Base-by-base conservation (phyloP, 2,113 vertebrate species). In the Calidris pygmaea region DNA sequence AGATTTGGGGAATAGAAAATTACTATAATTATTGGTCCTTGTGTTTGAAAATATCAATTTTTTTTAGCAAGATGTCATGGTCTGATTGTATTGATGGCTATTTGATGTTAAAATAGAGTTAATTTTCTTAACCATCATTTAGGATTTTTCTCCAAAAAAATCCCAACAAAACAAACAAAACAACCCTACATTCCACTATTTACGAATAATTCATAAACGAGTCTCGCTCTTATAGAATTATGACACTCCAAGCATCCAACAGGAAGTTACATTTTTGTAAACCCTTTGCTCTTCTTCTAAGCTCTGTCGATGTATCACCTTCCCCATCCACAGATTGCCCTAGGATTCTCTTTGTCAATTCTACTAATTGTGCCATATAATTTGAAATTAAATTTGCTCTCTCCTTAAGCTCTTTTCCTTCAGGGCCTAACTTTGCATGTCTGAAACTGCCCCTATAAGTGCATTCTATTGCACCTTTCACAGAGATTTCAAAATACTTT, bases 1-100 rank as follows among this genome's bases (percentile, higher is more conserved):
- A 95, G 37, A 86, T 88, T 71, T 87, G 52, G 59, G 41, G 39
- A 95, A 95, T 9, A 94, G 70, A 87, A 97, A 95, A 96, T 96
- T 60, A 91, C 73, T 91, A 59, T 94, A 93, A 97, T 97, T 90
- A 95, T 30, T 95, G 60, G 70, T 5, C 17, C 16, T 66, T 75
- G 34, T 90, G 19, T 65, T 89, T 96, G 55, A 94, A 96, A 97
- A 94, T 74, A 91, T 53, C 29, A 16, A 27, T 96, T 89, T 91
- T 82, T 45, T 83, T 86, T 53, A 80, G 24, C 74, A 73, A 95
- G 72, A 74, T 72, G 29, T 2, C 26, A 78, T 58, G 6, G 14
- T 74, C 18, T 87, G 43, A 27, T 88, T 86, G 41, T 74, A 73
- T n/a, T 18, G 41, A 74, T 58, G 8, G 45, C 21, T 62, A 39